Conservation (phyloP, 2,888 invertebrate species). For the Nyleta sp. region DNA sequence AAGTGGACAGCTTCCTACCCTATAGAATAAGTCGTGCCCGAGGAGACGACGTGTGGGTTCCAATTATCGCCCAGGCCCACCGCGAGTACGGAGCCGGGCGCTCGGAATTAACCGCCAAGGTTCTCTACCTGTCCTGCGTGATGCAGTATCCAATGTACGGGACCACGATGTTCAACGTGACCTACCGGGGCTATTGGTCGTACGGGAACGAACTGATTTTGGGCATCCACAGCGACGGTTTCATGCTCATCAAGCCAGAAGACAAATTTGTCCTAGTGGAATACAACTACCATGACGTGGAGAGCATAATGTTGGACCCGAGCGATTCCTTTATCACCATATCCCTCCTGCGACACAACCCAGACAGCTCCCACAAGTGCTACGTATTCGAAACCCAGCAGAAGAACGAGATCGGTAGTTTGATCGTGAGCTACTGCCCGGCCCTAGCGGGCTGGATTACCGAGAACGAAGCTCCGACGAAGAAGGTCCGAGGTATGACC, state of each 20-base stretch:
- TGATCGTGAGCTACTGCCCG: conserved; percentile 96
- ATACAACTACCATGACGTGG: conserved; percentile 95
- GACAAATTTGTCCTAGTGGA: conserved; percentile 96
- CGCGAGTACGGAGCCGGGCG: conserved; percentile 96
- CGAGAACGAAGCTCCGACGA: conserved; percentile 87
- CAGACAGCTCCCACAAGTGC: conserved; percentile 90
- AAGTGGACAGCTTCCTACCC: conserved; percentile 96
- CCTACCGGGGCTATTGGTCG: conserved; percentile 97
- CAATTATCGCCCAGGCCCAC: conserved; percentile 94
- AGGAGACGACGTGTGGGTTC: conserved; percentile 93
- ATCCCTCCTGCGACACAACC: conserved; percentile 89
- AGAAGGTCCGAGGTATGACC: conserved; percentile 88
- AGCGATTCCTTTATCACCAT: conserved; percentile 96
- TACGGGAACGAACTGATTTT: conserved; percentile 89
- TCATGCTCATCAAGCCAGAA: conserved; percentile 94
- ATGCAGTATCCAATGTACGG: conserved; percentile 98
- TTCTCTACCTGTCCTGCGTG: conserved; percentile 96
- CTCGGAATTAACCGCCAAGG: conserved; percentile 95
- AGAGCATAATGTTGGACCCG: conserved; percentile 95
- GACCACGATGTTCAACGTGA: conserved; percentile 93
- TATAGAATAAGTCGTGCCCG: conserved; percentile 90
- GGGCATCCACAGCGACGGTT: conserved; percentile 95
- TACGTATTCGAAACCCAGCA: conserved; percentile 96
- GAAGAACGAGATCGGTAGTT: conserved; percentile 95
- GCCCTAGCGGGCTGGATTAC: conserved; percentile 91